A percentile compares a stretch with the other conserved stretches of the same genome.
These are phyloP conservation scores for Eriosoma lanigerum DNA, from an alignment of 1,140 invertebrate species.

Conservation along the genomic window DNA sequence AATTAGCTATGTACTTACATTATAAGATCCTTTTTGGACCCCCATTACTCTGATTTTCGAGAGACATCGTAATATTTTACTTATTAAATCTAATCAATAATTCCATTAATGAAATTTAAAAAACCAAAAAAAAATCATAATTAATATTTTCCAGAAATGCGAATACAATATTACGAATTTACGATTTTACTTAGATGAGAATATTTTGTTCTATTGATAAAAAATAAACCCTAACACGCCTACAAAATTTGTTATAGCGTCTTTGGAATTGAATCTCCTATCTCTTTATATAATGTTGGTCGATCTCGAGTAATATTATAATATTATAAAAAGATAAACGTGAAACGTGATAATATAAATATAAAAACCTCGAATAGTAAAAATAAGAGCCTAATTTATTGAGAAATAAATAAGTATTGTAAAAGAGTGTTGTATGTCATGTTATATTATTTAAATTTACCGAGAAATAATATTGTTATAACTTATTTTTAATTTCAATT, in stretches of 20 bases:
- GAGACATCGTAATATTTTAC: not conserved
- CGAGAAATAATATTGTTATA: no score
- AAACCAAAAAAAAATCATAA: not conserved
- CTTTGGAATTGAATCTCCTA: not conserved
- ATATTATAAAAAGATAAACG: no score
- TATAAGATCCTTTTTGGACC: not conserved
- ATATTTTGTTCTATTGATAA: slow-evolving; percentile 47
- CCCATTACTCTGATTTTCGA: not conserved
- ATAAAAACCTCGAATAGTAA: not conserved
- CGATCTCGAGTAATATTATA: no score
- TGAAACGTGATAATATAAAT: not conserved
- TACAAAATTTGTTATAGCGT: slow-evolving; percentile 30
- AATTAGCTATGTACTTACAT: slow-evolving; percentile 22
- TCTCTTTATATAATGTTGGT: no score
- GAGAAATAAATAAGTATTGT: not conserved
- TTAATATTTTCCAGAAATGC: not conserved
- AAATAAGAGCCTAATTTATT: not conserved
- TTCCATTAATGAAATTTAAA: not conserved
- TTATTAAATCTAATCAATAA: not conserved
- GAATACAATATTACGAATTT: no score
- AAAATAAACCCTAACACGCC: slow-evolving; percentile 48
- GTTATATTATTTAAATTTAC: not conserved
- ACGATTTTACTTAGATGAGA: not conserved
- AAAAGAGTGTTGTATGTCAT: not conserved
- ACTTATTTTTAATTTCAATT: not conserved